These are phyloP conservation scores for Geotrupes spiniger DNA, from an alignment of 2,888 invertebrate genomes.

Conservation along the genomic window DNA sequence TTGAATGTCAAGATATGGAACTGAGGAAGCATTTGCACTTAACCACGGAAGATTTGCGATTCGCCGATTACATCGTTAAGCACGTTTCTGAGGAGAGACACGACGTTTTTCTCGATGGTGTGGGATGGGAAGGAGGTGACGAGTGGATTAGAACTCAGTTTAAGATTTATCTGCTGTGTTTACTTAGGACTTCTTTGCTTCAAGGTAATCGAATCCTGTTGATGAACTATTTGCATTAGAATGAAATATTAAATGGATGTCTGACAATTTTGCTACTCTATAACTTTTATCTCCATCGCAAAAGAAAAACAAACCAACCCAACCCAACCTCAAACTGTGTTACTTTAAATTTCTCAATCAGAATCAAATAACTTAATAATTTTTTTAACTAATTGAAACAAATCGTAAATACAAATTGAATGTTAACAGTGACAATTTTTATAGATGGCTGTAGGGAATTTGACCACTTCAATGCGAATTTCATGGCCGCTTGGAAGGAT, in stretches of 20 bases:
- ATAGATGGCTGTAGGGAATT: slow-evolving; percentile 76
- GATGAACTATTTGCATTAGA: too few relatives aligned
- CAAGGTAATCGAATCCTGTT: slow-evolving; percentile 54
- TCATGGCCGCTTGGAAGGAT: slow-evolving; percentile 79
- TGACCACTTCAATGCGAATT: slow-evolving; percentile 85
- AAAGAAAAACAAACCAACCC: too few relatives aligned
- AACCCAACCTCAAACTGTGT: too few relatives aligned
- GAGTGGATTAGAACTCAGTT: slow-evolving; percentile 96
- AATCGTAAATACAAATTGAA: too few relatives aligned
- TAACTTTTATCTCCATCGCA: too few relatives aligned
- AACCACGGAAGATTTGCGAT: slow-evolving; percentile 87
- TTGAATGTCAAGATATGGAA: slow-evolving; percentile 78
- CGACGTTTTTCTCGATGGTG: slow-evolving; percentile 69
- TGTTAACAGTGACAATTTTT: slow-evolving; percentile 32
- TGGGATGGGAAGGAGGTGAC: slow-evolving; percentile 90
- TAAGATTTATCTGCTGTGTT: slow-evolving; percentile 77
- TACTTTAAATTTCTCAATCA: too few relatives aligned
- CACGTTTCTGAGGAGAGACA: slow-evolving; percentile 64
- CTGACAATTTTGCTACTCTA: too few relatives aligned
- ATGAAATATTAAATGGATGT: too few relatives aligned
- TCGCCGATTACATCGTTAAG: slow-evolving; percentile 89
- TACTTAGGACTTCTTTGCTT: slow-evolving; percentile 74
- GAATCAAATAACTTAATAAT: too few relatives aligned
- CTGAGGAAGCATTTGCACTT: slow-evolving; percentile 80
- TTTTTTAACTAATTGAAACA: too few relatives aligned